phyloP scores from a whole-genome alignment of 2,113 vertebrate species.

The Campylomormyrus tamandua region DNA sequence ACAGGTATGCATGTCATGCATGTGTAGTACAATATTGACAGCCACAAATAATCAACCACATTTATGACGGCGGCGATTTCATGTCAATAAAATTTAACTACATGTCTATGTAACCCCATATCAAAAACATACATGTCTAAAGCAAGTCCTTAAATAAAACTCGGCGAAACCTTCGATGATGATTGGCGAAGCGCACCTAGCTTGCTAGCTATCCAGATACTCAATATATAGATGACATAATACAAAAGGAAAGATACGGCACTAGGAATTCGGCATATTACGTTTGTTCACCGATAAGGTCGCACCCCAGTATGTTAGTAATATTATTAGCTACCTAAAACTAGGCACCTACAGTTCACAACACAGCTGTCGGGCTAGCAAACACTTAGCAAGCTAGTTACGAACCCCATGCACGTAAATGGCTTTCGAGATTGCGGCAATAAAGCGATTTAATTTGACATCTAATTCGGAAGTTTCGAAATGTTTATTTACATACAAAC shows the following conservation, averaged over 20 bases:
- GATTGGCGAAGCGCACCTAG: not conserved
- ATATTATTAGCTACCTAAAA: not conserved
- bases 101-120: not conserved
- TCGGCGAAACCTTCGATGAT: not conserved
- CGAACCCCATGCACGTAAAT: not conserved
- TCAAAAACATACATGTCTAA: not conserved
- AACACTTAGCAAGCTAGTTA: not conserved
- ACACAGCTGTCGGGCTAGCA: constrained; percentile 3
- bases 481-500: constrained; percentile 1
- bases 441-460: not conserved
- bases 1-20: not conserved
- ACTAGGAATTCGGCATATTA: not conserved
- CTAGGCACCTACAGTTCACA: not conserved
- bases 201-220: not conserved
- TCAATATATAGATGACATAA: not conserved
- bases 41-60: not conserved
- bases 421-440: not conserved
- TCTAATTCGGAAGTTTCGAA: not conserved
- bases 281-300: not conserved
- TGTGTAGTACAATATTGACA: not conserved
- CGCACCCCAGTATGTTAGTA: not conserved
- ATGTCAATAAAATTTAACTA: not conserved
- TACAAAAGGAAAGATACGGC: not conserved
- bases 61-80: not conserved
- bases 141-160: not conserved